phyloP scores from a whole-genome alignment of 2,797 vertebrate species.

The Remorina albescens region DNA sequence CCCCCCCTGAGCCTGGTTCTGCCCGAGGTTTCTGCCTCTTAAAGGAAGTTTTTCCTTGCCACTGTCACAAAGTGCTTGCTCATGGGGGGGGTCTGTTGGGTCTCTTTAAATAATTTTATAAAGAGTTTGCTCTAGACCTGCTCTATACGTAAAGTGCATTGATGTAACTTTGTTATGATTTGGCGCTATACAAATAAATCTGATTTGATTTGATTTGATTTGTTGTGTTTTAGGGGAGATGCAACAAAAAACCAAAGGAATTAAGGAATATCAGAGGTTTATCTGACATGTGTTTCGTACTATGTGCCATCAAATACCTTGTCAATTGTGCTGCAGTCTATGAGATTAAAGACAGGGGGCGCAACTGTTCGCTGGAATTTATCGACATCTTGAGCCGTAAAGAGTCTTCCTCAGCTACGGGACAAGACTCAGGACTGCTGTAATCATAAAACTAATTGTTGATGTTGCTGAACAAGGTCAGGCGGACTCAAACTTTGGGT shows the following conservation, averaged over 20 bases:
- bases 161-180: too few species aligned
- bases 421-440: slow-evolving; percentile 45
- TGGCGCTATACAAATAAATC: too few species aligned
- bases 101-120: too few species aligned
- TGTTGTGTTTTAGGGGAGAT: slow-evolving; percentile 14
- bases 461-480: slow-evolving; percentile 63
- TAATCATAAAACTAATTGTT: slow-evolving; percentile 53
- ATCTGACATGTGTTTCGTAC: slow-evolving; percentile 22
- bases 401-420: slow-evolving; percentile 41
- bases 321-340: slow-evolving; percentile 11
- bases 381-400: slow-evolving; percentile 43
- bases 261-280: too few species aligned
- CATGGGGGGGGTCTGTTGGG: too few species aligned
- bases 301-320: slow-evolving; percentile 19
- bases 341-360: slow-evolving; percentile 19
- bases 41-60: too few species aligned
- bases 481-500: slow-evolving; percentile 35
- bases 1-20: too few species aligned
- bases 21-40: too few species aligned
- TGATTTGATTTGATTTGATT: too few species aligned
- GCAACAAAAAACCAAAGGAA: slow-evolving; percentile 8
- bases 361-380: slow-evolving; percentile 28
- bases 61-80: too few species aligned
- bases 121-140: too few species aligned
- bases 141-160: too few species aligned